Evolutionary conservation across 2,797 vertebrate genomes (phyloP), one percentile per base, ranked within the genome.

Genomic region (Nyctibius grandis): DNA sequence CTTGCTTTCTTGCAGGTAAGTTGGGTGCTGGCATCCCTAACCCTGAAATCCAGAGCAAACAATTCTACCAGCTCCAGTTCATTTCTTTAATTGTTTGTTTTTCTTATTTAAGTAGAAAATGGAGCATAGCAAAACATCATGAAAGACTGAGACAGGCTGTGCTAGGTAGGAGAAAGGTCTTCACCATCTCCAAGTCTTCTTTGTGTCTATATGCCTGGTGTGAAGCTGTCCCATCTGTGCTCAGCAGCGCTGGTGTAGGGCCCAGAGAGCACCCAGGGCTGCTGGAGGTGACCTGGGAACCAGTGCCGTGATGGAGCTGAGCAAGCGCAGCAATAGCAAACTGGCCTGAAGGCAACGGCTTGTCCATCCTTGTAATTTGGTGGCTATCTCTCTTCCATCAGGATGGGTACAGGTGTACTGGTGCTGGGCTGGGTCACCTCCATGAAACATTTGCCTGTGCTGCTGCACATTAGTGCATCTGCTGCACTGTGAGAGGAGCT

Each of bases 1-100:
- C 98, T 12, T 99, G 99, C 76, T 99, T 99, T 87, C 42, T 98
- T 29, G 99, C 98, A 95, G 99, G 99, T 99, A 74, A 94, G 94
- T 69, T 29, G 38, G 26, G 38, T 47, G 60, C 26, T 60, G 48
- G 13, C 13, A 28, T 20, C 23, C 12, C 22, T 29, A 23, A 44
- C 18, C 25, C 25, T 12, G 29, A 45, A 28, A 45, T 38, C 16
- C 50, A 25, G 53, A 45, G 70, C 0, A 1, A 48, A 29, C 7
- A 11, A 12, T 29, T 65, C 67, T 15, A 21, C 44, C 33, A 12
- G 38, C 40, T 91, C 17, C 4, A 2, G 8, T 40, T 78, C 2
- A 1, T 42, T 47, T 51, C 38, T 61, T 51, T 11, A 29, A 17
- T 9, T 34, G 22, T 7, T 80, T 64, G 51, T 1, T 69, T 88